Evolutionary conservation across 2,888 invertebrate species (phyloP).

Genomic region (Mylabris sibirica): DNA sequence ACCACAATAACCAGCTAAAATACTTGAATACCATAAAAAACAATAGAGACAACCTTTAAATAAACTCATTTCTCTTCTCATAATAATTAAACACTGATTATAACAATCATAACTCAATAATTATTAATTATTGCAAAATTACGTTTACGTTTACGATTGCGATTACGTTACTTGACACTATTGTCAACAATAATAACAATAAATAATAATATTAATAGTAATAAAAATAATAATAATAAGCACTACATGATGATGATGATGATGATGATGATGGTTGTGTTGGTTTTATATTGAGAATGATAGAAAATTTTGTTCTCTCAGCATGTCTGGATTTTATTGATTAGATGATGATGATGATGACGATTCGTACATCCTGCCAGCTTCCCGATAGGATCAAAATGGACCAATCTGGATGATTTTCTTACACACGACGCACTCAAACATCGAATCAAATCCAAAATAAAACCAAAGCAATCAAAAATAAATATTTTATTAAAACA

Average conservation of each 20-base stretch:
- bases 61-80: conserved; percentile 44
- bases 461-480: conserved; percentile 23
- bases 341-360: neutral
- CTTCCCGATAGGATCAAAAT: neutral
- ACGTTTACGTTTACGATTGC: conserved; percentile 19
- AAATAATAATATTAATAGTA: neutral
- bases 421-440: no score
- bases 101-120: conserved; percentile 15
- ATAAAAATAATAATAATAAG: no score
- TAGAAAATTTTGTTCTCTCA: conserved; percentile 25
- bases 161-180: conserved; percentile 8
- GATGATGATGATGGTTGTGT: no score
- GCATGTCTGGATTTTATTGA: conserved; percentile 18
- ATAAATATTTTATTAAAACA: conserved; percentile 26
- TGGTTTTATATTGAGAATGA: conserved; percentile 16
- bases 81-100: neutral
- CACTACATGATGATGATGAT: no score
- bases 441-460: conserved; percentile 22
- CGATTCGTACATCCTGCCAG: no score
- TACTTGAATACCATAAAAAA: conserved; percentile 58
- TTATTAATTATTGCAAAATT: no score
- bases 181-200: neutral
- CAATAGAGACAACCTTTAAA: conserved; percentile 55
- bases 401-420: no score
- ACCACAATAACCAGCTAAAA: conserved; percentile 63